A percentile compares a stretch with the other conserved stretches of the same genome.
Conservation (phyloP, 2,888 invertebrate genomes). For the Cheilosia scutellata region DNA sequence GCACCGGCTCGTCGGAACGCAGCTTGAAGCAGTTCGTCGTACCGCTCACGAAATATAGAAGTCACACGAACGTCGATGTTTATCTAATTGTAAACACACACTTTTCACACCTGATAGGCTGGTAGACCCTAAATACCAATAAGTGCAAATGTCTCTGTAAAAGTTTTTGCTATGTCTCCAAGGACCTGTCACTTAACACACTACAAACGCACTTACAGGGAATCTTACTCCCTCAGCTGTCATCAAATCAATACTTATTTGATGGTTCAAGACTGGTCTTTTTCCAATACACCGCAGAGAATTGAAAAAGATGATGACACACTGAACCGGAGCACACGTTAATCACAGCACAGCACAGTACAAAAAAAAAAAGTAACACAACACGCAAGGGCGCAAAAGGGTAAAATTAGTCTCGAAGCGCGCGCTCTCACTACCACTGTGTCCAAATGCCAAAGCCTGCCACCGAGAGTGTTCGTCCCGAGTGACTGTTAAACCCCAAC, state of each 20-base stretch:
- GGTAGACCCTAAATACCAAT: background rate
- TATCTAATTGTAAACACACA: slow-evolving; percentile 19
- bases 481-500: slow-evolving; percentile 85
- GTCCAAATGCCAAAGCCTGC: slow-evolving; percentile 69
- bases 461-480: slow-evolving; percentile 81
- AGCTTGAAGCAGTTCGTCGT: slow-evolving; percentile 82
- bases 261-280: slow-evolving; percentile 28
- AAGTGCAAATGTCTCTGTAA: background rate
- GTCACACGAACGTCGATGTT: slow-evolving; percentile 22
- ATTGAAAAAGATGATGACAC: slow-evolving; percentile 78
- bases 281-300: slow-evolving; percentile 81
- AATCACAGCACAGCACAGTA: slow-evolving; percentile 38
- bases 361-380: slow-evolving; percentile 44
- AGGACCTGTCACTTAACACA: slow-evolving; percentile 33
- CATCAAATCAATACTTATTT: slow-evolving; percentile 49
- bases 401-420: slow-evolving; percentile 79
- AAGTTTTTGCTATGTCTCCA: slow-evolving; percentile 22
- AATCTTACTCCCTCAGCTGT: slow-evolving; percentile 46
- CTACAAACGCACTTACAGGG: slow-evolving; percentile 47
- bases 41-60: slow-evolving; percentile 46
- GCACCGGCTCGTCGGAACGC: slow-evolving; percentile 91
- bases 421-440: slow-evolving; percentile 72
- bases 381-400: slow-evolving; percentile 63
- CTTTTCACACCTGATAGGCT: slow-evolving; percentile 7
- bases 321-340: slow-evolving; percentile 58